Base-by-base conservation (phyloP, 2,888 invertebrate species). In the Pseudococcus jackbeardsleyi region DNA sequence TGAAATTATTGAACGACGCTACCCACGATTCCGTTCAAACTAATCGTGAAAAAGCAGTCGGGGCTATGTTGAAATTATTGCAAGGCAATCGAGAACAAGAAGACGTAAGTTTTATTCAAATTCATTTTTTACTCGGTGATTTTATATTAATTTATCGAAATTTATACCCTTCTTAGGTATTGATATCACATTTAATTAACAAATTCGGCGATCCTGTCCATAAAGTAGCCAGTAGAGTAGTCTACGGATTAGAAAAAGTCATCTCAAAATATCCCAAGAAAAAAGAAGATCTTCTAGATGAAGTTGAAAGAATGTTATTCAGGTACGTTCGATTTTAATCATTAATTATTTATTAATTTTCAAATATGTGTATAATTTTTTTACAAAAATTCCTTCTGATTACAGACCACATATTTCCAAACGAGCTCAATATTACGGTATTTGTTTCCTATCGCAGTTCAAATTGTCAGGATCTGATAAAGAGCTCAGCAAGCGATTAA, bases 151-250 rank as follows among this genome's bases (percentile, higher is more conserved):
- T 82, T 39, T 26, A 84, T 22, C 33, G 5, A 15, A 17, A 50
- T 50, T 50, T 50, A 50, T 50, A 17, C 4, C 17, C 15, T 68
- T 84, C 22, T 42, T 68, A 95, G 93, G 94, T 94, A 91, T 92
- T 99, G 7, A 92, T 99, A 2, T 93, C 94, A 0, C 94, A 95
- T 91, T 92, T 99, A 84, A 95, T 98, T 3, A 99, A 99, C 92
- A 99, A 99, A 92, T 93, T 99, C 12, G 99, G 99, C 15, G 99
- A 99, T 92, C 98, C 99, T 0, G 94, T 94, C 12, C 94, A 95
- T 90, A 96, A 96, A 90, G 95, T 99, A 0, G 97, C 97, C 0
- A 96, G 98, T 0, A 96, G 97, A 92, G 95, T 96, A 0, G 94
- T 97, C 64, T 96, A 96, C 92, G 95, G 96, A 89, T 93, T 99